Evolutionary conservation across 2,888 invertebrate genomes (phyloP).

Genomic region (Myopa tessellatipennis): DNA sequence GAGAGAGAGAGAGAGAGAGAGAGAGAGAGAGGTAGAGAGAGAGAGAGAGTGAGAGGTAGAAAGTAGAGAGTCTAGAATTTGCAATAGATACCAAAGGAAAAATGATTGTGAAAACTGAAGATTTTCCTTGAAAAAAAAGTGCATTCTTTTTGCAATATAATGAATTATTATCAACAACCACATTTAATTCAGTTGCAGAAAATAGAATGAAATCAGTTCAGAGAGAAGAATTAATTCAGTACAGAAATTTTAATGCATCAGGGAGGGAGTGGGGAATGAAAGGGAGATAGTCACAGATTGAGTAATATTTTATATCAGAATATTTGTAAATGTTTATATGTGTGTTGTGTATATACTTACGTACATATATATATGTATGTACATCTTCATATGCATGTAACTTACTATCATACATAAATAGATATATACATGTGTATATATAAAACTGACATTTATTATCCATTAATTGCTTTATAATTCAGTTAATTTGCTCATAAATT

Average conservation of each 20-base stretch:
- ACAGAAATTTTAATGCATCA: too few species aligned
- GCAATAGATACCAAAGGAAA: too few species aligned
- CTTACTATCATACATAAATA: background rate
- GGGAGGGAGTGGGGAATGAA: too few species aligned
- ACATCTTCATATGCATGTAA: background rate
- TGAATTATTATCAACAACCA: too few species aligned
- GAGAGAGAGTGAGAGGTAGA: background rate
- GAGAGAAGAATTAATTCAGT: too few species aligned
- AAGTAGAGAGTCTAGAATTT: background rate
- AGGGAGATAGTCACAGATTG: too few species aligned
- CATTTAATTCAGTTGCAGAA: too few species aligned
- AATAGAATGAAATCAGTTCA: too few species aligned
- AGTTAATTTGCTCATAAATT: constrained; percentile 36
- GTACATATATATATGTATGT: background rate
- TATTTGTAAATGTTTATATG: background rate
- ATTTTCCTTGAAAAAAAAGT: too few species aligned
- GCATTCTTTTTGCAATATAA: too few species aligned
- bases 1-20: background rate
- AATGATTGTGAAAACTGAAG: too few species aligned
- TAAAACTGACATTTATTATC: constrained; percentile 34
- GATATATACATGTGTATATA: background rate
- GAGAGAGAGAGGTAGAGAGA: background rate
- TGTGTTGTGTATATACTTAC: background rate
- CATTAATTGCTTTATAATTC: constrained; percentile 35
- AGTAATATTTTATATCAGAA: too few species aligned